A percentile compares a stretch with the other conserved stretches of the same genome.
phyloP scores from a whole-genome alignment of 2,113 vertebrate species.

The Mustela lutreola region DNA sequence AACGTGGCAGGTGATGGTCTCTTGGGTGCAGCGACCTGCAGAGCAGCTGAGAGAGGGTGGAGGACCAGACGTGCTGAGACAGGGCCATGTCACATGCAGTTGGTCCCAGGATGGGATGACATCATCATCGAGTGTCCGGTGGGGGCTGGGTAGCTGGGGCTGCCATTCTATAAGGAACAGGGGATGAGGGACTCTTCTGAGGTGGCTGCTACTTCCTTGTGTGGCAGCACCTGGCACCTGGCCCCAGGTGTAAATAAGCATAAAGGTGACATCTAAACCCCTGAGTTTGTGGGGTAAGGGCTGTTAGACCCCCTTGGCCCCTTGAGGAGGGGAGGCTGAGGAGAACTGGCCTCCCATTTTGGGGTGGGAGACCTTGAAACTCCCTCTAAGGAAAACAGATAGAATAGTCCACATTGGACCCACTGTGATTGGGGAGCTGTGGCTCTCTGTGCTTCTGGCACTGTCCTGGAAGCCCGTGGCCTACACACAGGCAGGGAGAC shows the following conservation, averaged over 20 bases:
- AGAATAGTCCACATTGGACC: neutral
- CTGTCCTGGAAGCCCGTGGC: neutral
- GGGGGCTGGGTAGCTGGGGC: too few species aligned
- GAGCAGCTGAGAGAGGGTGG: neutral
- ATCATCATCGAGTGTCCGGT: neutral
- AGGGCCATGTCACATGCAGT: too few species aligned
- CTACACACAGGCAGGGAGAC: neutral
- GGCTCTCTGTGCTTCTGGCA: neutral
- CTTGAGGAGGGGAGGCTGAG: neutral
- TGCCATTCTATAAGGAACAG: neutral
- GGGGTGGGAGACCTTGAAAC: neutral
- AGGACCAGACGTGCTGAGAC: neutral
- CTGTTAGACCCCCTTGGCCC: neutral
- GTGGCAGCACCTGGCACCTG: neutral
- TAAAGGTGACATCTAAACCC: neutral
- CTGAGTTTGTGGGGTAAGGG: neutral
- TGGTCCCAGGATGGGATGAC: too few species aligned
- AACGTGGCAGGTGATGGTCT: neutral
- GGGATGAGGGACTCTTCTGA: neutral
- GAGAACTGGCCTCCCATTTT: neutral
- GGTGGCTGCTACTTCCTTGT: too few species aligned
- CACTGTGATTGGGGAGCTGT: neutral
- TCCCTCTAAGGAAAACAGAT: neutral
- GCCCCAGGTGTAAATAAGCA: neutral
- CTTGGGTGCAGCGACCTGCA: too few species aligned